Evolutionary conservation across 37 sponge, comb jelly and placozoan species (phyloP).

Genomic region (Agelas oroides): DNA sequence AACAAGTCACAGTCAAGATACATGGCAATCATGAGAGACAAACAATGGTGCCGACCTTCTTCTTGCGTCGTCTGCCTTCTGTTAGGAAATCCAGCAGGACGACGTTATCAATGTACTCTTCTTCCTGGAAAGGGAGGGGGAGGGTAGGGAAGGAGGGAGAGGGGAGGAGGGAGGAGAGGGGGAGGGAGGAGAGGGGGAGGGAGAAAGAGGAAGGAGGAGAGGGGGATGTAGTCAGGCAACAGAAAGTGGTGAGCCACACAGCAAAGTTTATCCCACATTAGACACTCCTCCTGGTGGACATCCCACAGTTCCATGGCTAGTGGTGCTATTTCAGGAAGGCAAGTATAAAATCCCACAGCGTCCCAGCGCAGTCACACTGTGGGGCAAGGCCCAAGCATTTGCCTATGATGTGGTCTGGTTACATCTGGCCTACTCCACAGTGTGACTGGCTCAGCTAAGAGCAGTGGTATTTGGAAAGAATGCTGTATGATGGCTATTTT

Average conservation of each 20-base stretch:
- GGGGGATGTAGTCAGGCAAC: too few relatives aligned
- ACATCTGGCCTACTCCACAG: too few relatives aligned
- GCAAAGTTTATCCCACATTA: too few relatives aligned
- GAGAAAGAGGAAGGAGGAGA: too few relatives aligned
- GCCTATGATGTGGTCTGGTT: too few relatives aligned
- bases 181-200: background rate
- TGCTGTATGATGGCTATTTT: constrained; percentile 29
- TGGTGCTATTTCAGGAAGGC: background rate
- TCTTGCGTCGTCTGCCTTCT: background rate
- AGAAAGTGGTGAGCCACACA: too few relatives aligned
- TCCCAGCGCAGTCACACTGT: too few relatives aligned
- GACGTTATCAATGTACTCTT: background rate
- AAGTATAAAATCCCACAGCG: background rate
- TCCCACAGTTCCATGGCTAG: background rate
- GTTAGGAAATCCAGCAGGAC: constrained; percentile 4
- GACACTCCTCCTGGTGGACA: too few relatives aligned
- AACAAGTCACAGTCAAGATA: background rate
- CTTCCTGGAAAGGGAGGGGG: background rate
- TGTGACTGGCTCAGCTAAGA: too few relatives aligned
- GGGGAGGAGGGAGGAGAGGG: background rate
- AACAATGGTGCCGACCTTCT: background rate
- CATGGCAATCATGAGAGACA: background rate
- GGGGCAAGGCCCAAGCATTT: too few relatives aligned
- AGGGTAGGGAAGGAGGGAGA: too few relatives aligned
- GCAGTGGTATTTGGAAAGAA: background rate